A percentile compares a stretch with the other conserved stretches of the same genome.
These are phyloP conservation scores for Macrostomum lignano DNA, from an alignment of 1,140 invertebrate genomes.

Conservation along the genomic window DNA sequence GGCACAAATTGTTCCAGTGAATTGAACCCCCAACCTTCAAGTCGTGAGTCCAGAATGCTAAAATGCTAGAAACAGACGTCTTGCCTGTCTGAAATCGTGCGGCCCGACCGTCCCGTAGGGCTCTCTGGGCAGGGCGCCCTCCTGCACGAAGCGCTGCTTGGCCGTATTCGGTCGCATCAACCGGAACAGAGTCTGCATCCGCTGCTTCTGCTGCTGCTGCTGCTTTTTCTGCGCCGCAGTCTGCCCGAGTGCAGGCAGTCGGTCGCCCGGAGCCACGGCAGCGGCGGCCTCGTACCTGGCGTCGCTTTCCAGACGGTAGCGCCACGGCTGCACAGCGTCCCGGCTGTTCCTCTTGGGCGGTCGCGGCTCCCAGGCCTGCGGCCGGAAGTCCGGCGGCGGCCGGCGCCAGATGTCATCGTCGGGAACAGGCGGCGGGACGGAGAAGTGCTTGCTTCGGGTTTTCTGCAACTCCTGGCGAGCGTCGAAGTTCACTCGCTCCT, in stretches of 20 bases:
- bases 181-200: too few species aligned
- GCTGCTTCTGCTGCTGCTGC: too few species aligned
- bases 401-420: conserved; percentile 18
- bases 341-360: conserved; percentile 18
- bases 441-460: conserved; percentile 14
- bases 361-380: conserved; percentile 18
- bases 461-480: conserved; percentile 14
- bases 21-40: too few species aligned
- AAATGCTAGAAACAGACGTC: too few species aligned
- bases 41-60: too few species aligned
- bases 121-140: too few species aligned
- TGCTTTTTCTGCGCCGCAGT: conserved; percentile 4
- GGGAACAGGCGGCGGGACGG: conserved; percentile 7
- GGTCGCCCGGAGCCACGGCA: neutral
- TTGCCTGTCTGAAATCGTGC: too few species aligned
- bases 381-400: conserved; percentile 17
- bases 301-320: conserved; percentile 17
- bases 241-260: neutral
- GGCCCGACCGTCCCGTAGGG: too few species aligned
- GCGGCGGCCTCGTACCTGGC: conserved; percentile 11
- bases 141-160: too few species aligned
- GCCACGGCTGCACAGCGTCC: conserved; percentile 18
- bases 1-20: too few species aligned
- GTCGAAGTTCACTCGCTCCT: too few species aligned
- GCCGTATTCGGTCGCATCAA: too few species aligned